Evolutionary conservation across 2,888 invertebrate genomes (phyloP).

Genomic region (Boloria euphrosyne): DNA sequence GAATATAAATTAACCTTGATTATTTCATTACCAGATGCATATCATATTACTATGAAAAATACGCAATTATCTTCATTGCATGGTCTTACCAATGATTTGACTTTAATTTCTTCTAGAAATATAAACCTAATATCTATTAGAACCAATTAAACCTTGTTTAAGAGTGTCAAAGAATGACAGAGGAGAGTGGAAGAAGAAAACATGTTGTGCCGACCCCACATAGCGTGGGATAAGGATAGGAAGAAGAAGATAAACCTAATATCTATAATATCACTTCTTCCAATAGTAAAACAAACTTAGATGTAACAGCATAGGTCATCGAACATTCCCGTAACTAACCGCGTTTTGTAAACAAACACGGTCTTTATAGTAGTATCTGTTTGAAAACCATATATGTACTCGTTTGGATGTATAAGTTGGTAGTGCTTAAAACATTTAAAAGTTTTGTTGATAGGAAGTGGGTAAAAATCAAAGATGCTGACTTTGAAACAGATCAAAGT

Average conservation of each 20-base stretch:
- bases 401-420: background rate
- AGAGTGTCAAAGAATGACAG: too few species aligned
- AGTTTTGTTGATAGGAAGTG: constrained; percentile 3
- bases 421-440: background rate
- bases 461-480: too few species aligned
- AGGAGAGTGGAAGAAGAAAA: too few species aligned
- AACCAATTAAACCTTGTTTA: too few species aligned
- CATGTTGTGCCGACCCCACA: too few species aligned
- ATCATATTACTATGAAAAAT: too few species aligned
- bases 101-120: background rate
- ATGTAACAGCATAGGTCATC: constrained; percentile 41
- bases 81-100: background rate
- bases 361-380: constrained; percentile 18
- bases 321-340: constrained; percentile 48
- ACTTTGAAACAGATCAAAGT: too few species aligned
- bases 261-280: background rate
- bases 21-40: too few species aligned
- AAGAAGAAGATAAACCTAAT: background rate
- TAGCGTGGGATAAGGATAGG: too few species aligned
- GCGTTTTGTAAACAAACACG: constrained; percentile 47
- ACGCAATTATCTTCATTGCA: background rate
- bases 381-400: constrained; percentile 3
- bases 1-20: too few species aligned
- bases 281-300: background rate
- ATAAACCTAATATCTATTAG: background rate